A percentile compares a stretch with the other conserved stretches of the same genome.
phyloP scores from a whole-genome alignment of 2,797 vertebrate genomes.

The Anguilla marmorata region DNA sequence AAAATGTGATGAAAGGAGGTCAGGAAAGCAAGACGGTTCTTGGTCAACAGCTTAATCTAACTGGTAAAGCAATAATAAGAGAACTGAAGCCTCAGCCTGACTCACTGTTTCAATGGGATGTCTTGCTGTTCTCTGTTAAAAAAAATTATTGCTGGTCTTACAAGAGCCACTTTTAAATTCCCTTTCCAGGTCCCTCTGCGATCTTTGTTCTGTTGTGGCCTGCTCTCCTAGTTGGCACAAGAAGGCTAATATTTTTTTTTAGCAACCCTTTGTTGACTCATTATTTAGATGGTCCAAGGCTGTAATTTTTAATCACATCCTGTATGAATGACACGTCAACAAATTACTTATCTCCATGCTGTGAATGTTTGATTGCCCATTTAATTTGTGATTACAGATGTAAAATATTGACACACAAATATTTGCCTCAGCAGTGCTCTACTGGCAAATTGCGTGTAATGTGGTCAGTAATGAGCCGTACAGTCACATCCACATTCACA shows the following conservation, averaged over 20 bases:
- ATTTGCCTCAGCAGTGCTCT: too few species aligned
- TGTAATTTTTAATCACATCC: too few species aligned
- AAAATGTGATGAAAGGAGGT: not conserved
- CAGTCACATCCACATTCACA: too few species aligned
- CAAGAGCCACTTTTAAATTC: slow-evolving; percentile 6
- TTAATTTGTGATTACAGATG: too few species aligned
- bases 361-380: too few species aligned
- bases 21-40: not conserved
- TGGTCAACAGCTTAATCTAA: not conserved
- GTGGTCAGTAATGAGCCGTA: too few species aligned
- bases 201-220: not conserved
- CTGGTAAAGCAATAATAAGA: not conserved
- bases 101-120: not conserved
- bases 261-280: not conserved
- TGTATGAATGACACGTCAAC: too few species aligned
- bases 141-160: not conserved
- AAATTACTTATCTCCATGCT: too few species aligned
- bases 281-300: not conserved
- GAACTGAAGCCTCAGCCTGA: not conserved
- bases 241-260: not conserved
- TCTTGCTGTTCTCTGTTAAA: not conserved
- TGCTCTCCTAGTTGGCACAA: not conserved
- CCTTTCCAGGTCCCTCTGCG: not conserved
- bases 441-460: too few species aligned
- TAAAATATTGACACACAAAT: too few species aligned